These are phyloP conservation scores for Drosophila ezoana DNA, from an alignment of 2,888 invertebrate species.

Conservation along the genomic window DNA sequence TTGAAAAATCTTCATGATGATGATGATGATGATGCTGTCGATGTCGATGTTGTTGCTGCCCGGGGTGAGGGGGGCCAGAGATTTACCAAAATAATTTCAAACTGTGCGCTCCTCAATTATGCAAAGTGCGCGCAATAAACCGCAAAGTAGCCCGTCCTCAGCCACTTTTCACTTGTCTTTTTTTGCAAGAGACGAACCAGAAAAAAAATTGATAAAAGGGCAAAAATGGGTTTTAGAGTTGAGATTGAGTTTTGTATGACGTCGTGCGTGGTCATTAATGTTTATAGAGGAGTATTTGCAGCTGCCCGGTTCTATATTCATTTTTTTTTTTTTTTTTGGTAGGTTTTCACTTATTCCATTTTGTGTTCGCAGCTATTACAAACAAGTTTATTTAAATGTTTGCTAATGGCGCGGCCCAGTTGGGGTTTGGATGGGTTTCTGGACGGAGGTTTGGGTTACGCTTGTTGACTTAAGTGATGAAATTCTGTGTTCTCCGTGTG, in stretches of 20 bases:
- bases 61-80: constrained; percentile 4
- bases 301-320: constrained; percentile 11
- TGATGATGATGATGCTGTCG: background rate
- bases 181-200: background rate
- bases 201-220: constrained; percentile 20
- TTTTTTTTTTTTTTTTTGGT: constrained; percentile 17
- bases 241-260: constrained; percentile 58
- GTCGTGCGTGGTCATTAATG: constrained; percentile 82
- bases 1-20: constrained; percentile 42
- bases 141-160: constrained; percentile 65
- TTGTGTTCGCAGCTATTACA: constrained; percentile 54
- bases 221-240: constrained; percentile 17
- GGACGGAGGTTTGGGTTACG: constrained; percentile 69
- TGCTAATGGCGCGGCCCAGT: constrained; percentile 80
- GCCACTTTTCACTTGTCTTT: background rate
- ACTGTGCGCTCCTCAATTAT: constrained; percentile 68
- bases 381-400: constrained; percentile 81
- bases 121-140: constrained; percentile 78
- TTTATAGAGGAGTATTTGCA: constrained; percentile 50
- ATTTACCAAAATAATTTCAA: constrained; percentile 64
- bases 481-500: constrained; percentile 60
- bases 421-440: constrained; percentile 25
- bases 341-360: constrained; percentile 49
- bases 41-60: constrained; percentile 15
- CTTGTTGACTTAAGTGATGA: constrained; percentile 82